A percentile compares a stretch with the other conserved stretches of the same genome.
Conservation (phyloP, 2,888 invertebrate species). For the Odontocerum albicorne region DNA sequence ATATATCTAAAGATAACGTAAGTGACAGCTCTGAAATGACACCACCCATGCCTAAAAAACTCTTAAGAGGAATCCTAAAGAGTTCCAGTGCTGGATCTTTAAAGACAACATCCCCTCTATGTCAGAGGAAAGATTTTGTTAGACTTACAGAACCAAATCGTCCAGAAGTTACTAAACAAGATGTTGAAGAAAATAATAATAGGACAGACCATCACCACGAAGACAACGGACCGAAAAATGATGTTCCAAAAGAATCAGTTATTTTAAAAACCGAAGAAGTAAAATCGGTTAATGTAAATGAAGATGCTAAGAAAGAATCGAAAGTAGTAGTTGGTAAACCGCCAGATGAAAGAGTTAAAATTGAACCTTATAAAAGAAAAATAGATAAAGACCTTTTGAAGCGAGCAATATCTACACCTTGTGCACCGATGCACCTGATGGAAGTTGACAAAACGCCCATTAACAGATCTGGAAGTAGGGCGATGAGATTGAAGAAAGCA, state of each 20-base stretch:
- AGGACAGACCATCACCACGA: neutral
- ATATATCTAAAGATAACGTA: constrained; percentile 27
- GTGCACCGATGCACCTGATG: constrained; percentile 28
- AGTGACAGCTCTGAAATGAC: constrained; percentile 33
- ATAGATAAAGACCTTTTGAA: constrained; percentile 37
- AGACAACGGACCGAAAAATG: neutral
- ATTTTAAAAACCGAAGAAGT: neutral
- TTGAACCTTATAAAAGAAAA: constrained; percentile 22
- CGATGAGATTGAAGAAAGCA: constrained; percentile 67
- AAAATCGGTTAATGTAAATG: neutral
- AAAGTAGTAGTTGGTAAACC: neutral
- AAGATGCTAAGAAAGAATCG: neutral
- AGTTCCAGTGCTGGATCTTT: constrained; percentile 46
- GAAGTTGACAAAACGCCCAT: constrained; percentile 23
- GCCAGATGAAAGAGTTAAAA: neutral
- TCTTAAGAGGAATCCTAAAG: constrained; percentile 42
- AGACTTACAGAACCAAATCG: constrained; percentile 28
- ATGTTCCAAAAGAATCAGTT: neutral
- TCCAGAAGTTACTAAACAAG: constrained; percentile 35
- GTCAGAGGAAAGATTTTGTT: constrained; percentile 27
- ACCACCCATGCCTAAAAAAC: constrained; percentile 34
- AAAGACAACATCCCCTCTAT: constrained; percentile 35
- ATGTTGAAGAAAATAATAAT: neutral
- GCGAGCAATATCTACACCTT: constrained; percentile 36
- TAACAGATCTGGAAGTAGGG: constrained; percentile 47